These are phyloP conservation scores for Leptinotarsa rubiginosa DNA, from an alignment of 2,888 invertebrate genomes.

Conservation along the genomic window DNA sequence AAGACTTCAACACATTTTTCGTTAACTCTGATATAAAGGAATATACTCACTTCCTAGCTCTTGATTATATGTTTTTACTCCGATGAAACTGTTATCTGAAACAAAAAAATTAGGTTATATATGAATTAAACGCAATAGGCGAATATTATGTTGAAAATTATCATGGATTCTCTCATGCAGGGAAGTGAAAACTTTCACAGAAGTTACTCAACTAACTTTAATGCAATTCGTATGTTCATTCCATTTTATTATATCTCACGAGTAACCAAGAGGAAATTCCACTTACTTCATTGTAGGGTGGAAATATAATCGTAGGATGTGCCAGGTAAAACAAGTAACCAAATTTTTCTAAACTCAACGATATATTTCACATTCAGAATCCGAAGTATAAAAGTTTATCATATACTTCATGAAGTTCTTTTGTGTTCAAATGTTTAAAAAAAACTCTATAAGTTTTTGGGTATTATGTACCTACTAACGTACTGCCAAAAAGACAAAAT, in stretches of 20 bases:
- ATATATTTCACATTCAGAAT: no score
- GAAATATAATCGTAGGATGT: neutral
- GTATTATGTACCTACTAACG: no score
- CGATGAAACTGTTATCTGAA: conserved; percentile 51
- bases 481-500: no score
- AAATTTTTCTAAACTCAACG: no score
- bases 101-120: conserved; percentile 29
- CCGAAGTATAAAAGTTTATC: no score
- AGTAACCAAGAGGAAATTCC: neutral
- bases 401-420: no score
- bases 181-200: conserved; percentile 37
- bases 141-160: neutral
- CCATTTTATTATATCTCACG: conserved; percentile 22
- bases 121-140: neutral
- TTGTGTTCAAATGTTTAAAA: no score
- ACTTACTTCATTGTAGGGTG: neutral
- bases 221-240: conserved; percentile 29
- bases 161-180: conserved; percentile 4
- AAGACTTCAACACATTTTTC: no score
- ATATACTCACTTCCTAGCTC: conserved; percentile 50
- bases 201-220: conserved; percentile 27
- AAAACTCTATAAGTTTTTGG: no score
- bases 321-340: neutral
- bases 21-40: neutral
- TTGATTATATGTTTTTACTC: conserved; percentile 47